Percentiles rank a stretch among this genome's conserved stretches.
phyloP scores from a whole-genome alignment of 1,140 invertebrate species.

The Melitaea cinxia region DNA sequence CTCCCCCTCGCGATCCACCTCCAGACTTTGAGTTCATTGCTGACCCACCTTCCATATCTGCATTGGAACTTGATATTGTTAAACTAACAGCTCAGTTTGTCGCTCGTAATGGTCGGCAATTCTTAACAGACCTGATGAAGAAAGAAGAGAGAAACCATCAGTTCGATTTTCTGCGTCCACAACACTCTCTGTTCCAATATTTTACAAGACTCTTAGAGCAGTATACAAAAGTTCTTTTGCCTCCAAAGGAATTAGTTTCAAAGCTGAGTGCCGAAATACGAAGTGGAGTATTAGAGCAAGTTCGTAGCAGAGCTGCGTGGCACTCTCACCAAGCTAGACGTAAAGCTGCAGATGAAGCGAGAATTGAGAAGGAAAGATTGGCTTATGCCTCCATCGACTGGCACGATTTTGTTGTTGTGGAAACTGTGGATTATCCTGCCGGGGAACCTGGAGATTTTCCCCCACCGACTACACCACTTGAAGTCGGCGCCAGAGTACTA shows the following conservation, averaged over 20 bases:
- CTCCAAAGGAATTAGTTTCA: constrained; percentile 94
- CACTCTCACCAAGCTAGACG: constrained; percentile 96
- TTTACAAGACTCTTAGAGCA: constrained; percentile 99
- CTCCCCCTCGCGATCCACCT: constrained; percentile 98
- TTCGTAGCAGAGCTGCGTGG: constrained; percentile 98
- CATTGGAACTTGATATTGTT: constrained; percentile 98
- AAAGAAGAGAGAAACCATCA: constrained; percentile 99
- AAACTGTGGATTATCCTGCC: constrained; percentile 99
- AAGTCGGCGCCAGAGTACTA: constrained; percentile 96
- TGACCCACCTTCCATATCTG: constrained; percentile 99
- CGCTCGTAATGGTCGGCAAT: constrained; percentile 98
- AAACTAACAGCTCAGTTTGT: constrained; percentile 99
- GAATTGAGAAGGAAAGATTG: constrained; percentile 96
- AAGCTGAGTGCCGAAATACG: constrained; percentile 91
- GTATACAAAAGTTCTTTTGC: constrained; percentile 97
- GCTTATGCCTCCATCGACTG: constrained; percentile 99
- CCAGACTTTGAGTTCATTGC: constrained; percentile 98
- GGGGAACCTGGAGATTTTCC: constrained; percentile 98
- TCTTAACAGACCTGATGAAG: constrained; percentile 99
- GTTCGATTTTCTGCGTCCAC: constrained; percentile 99
- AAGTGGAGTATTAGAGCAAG: constrained; percentile 92
- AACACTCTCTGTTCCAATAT: constrained; percentile 99
- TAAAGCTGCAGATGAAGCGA: constrained; percentile 95
- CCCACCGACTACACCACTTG: constrained; percentile 97
- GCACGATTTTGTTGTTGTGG: constrained; percentile 99